Evolutionary conservation across 2,888 invertebrate species (phyloP).

Genomic region (Drosophila austrosaltans): DNA sequence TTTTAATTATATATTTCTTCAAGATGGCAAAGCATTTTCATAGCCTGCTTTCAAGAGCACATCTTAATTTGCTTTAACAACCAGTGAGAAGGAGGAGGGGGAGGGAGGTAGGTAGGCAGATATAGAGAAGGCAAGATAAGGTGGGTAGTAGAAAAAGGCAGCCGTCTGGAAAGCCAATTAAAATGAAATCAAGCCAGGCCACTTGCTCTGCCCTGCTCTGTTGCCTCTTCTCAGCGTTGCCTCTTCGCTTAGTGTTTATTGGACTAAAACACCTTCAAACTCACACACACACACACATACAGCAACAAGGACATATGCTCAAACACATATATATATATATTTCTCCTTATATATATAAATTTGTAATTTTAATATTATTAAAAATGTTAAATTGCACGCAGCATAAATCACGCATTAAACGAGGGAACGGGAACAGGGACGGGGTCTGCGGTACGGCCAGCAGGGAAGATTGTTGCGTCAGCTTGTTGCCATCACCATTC

Average conservation of each 20-base stretch:
- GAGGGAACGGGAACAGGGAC: constrained; percentile 22
- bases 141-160: constrained; percentile 18
- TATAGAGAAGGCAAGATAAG: background rate
- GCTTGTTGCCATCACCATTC: constrained; percentile 55
- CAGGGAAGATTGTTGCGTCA: constrained; percentile 41
- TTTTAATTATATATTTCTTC: constrained; percentile 39
- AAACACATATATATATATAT: constrained; percentile 3
- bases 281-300: constrained; percentile 15
- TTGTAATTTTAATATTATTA: constrained; percentile 77
- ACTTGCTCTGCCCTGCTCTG: constrained; percentile 12
- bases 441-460: constrained; percentile 1
- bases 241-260: constrained; percentile 59
- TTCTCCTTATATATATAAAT: constrained; percentile 55
- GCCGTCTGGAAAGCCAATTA: constrained; percentile 43
- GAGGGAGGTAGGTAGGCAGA: background rate
- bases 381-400: constrained; percentile 70
- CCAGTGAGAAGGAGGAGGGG: background rate
- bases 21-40: constrained; percentile 14
- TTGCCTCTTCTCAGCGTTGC: background rate
- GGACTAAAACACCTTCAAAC: constrained; percentile 63
- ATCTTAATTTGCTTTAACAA: constrained; percentile 22
- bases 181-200: constrained; percentile 47
- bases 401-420: constrained; percentile 71
- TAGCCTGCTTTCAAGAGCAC: constrained; percentile 18
- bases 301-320: constrained; percentile 1